Conservation (phyloP, 1,140 invertebrate species). For the Lordiphosa stackelbergi region DNA sequence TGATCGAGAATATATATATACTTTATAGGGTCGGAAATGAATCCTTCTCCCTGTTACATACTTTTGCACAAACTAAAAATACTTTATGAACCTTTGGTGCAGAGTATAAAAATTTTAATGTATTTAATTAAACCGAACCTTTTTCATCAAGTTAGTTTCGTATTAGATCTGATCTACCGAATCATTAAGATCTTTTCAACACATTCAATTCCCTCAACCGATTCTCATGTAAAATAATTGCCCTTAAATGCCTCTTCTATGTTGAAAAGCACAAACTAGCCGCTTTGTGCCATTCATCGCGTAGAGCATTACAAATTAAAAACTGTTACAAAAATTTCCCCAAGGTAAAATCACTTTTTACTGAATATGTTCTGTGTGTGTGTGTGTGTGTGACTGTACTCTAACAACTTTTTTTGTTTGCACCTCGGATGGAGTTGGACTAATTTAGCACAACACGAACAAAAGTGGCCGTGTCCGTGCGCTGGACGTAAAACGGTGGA, state of each 20-base stretch:
- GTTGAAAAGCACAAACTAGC: constrained; percentile 32
- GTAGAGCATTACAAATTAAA: constrained; percentile 69
- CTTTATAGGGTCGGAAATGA: no score
- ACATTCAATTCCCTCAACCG: neutral
- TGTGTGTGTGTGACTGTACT: neutral
- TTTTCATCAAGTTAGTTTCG: no score
- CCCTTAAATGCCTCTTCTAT: neutral
- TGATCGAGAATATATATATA: no score
- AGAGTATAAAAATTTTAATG: no score
- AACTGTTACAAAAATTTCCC: constrained; percentile 73
- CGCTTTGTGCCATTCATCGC: constrained; percentile 45
- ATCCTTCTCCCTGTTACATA: no score
- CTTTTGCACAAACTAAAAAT: no score
- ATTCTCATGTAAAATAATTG: no score
- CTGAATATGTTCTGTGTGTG: constrained; percentile 17
- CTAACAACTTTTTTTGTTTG: constrained; percentile 26
- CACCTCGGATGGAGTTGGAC: constrained; percentile 52
- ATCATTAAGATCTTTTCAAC: neutral
- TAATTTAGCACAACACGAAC: constrained; percentile 71
- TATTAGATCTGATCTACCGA: no score
- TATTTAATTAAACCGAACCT: no score
- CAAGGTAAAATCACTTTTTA: constrained; percentile 70
- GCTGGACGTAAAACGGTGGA: neutral
- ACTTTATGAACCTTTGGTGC: no score
- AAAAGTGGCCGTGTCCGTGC: constrained; percentile 61